Base-by-base conservation (phyloP, 1,140 invertebrate species). In the Penaeus vannamei region DNA sequence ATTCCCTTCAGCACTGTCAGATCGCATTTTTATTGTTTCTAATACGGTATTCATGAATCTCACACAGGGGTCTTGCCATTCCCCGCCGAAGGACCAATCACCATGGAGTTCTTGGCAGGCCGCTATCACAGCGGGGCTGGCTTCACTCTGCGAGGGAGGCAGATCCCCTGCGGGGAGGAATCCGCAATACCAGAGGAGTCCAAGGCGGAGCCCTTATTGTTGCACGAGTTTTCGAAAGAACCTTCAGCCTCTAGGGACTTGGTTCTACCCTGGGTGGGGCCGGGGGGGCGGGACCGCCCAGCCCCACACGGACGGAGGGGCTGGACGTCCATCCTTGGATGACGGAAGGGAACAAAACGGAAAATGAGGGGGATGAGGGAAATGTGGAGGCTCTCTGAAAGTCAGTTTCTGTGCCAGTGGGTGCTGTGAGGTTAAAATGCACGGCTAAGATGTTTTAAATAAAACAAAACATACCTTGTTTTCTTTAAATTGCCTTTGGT, bases 71-170 rank as follows among this genome's bases (percentile, higher is more conserved):
- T 84, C 10, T 26, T 84, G 23, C 60, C 46, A n/a, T 84, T 84
- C 81, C 81, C 81, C 0, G 5, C n/a, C 59, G 26, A 60, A 8
- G 46, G 81, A 22, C 53, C 46, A 10, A 62, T 84, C 23, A 23
- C 62, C 46, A 32, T 84, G 59, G 81, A 84, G 36, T 84, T 84
- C 59, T 29, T 61, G 22, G 81, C 46, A 10, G 81, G 81, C 19
- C 23, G 36, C n/a, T 59, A 60, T 8, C 81, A 84, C 61, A 84
- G 81, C 60, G 81, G 53, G 0, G 81, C 81, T 5, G 81, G 81
- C 3, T 84, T 84, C 26, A 84, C 26, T 23, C n/a, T 84, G 53
- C 23, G 81, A 32, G 81, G 81, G 14, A n/a, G 60, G 10, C 81
- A 84, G 81, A 32, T 84, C 46, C 23, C n/a, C 3, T 84, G 81